Evolutionary conservation across 2,113 vertebrate genomes (phyloP).

Genomic region (Labrus mixtus): DNA sequence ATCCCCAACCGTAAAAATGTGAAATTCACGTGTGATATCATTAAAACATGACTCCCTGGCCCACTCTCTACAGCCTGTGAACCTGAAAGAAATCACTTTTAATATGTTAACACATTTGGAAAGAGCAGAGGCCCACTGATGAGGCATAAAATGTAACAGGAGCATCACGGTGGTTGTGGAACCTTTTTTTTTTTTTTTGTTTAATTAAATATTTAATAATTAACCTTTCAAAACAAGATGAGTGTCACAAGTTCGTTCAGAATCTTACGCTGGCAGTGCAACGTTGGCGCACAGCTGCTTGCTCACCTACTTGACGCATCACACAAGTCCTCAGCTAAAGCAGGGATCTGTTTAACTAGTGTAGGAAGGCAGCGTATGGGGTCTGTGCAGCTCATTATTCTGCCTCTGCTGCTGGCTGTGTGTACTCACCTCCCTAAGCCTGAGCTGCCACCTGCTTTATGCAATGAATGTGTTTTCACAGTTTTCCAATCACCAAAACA

Average conservation of each 20-base stretch:
- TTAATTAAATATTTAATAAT: slow-evolving; percentile 30
- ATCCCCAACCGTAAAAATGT: slow-evolving; percentile 8
- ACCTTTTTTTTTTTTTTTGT: too few relatives aligned
- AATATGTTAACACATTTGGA: slow-evolving; percentile 43
- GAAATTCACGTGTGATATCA: slow-evolving; percentile 7
- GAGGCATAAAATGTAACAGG: slow-evolving; percentile 26
- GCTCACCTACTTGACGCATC: slow-evolving; percentile 13
- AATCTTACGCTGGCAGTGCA: not conserved
- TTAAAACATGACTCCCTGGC: slow-evolving; percentile 28
- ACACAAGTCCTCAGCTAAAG: slow-evolving; percentile 20
- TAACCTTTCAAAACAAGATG: slow-evolving; percentile 18
- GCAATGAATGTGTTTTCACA: slow-evolving; percentile 8
- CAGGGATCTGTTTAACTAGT: slow-evolving; percentile 20
- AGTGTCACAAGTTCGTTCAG: slow-evolving; percentile 10
- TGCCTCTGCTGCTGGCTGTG: slow-evolving; percentile 40
- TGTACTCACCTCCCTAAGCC: slow-evolving; percentile 38
- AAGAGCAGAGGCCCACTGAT: slow-evolving; percentile 8
- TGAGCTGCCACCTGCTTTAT: slow-evolving; percentile 30
- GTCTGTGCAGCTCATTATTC: slow-evolving; percentile 42
- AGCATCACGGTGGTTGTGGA: slow-evolving; percentile 10
- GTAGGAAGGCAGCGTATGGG: slow-evolving; percentile 24
- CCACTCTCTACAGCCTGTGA: slow-evolving; percentile 7
- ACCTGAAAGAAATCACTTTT: slow-evolving; percentile 20
- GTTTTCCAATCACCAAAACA: slow-evolving; percentile 20
- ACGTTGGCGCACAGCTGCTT: not conserved